These are phyloP conservation scores for Solenopsis fugax DNA, from an alignment of 1,140 invertebrate genomes.

Conservation along the genomic window DNA sequence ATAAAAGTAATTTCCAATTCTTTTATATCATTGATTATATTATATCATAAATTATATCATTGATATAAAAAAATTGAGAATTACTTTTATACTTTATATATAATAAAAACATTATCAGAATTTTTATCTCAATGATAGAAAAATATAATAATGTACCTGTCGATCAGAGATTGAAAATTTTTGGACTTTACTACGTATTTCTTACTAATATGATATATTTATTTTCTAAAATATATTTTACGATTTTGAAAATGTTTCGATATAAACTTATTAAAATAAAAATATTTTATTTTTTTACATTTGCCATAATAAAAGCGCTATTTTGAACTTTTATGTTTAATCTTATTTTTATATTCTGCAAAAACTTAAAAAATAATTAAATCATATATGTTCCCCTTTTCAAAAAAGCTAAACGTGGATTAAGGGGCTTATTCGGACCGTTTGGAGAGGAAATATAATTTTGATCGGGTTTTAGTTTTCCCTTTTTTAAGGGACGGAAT, in stretches of 20 bases:
- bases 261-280: slow-evolving; percentile 8
- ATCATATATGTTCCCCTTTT: background rate
- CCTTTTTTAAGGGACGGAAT: background rate
- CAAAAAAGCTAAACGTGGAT: background rate
- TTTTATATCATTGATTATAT: too few species aligned
- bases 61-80: too few species aligned
- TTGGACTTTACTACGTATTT: background rate
- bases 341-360: background rate
- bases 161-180: background rate
- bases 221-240: background rate
- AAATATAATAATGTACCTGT: background rate
- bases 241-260: background rate
- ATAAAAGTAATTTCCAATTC: background rate
- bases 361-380: slow-evolving; percentile 1
- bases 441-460: background rate
- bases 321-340: background rate
- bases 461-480: background rate
- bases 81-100: too few species aligned
- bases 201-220: slow-evolving; percentile 1
- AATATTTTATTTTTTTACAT: background rate
- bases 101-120: too few species aligned
- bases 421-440: background rate
- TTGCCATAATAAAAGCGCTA: background rate
- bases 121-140: background rate
- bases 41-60: too few species aligned